A percentile compares a stretch with the other conserved stretches of the same genome.
Conservation (phyloP, 2,113 vertebrate genomes). For the Pelmatolapia mariae region DNA sequence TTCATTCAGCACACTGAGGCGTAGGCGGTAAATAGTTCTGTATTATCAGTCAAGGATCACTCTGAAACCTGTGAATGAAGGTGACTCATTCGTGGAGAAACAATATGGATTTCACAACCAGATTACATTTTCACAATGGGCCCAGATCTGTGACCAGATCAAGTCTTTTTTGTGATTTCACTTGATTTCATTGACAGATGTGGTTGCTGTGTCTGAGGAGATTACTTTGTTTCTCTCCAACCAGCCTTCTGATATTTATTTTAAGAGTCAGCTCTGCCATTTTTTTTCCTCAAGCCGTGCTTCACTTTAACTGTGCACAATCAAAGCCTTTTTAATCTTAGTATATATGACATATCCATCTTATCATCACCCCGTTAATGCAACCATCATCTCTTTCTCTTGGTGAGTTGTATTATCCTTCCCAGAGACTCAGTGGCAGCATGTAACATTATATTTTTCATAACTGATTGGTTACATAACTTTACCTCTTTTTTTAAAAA, state of each 20-base stretch:
- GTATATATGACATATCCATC: background rate
- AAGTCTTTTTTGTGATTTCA: background rate
- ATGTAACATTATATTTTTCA: background rate
- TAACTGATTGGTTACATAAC: background rate
- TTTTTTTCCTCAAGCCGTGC: background rate
- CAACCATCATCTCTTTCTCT: background rate
- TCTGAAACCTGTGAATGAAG: slow-evolving; percentile 57
- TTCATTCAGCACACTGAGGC: slow-evolving; percentile 35
- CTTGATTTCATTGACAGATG: slow-evolving; percentile 2
- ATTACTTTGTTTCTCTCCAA: slow-evolving; percentile 23
- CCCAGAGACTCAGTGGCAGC: background rate
- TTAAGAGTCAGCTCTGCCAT: background rate
- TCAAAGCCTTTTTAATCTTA: background rate
- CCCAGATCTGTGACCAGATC: background rate
- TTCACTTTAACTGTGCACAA: background rate
- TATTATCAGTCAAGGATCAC: slow-evolving; percentile 59
- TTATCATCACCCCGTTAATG: background rate
- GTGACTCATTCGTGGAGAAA: slow-evolving; percentile 48
- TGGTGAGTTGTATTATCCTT: background rate
- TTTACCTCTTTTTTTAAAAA: background rate
- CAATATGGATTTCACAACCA: slow-evolving; percentile 12
- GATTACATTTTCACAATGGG: background rate
- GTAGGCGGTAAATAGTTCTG: slow-evolving; percentile 47
- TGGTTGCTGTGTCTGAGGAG: background rate
- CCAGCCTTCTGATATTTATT: background rate